Base-by-base conservation (phyloP, 2,797 vertebrate species). In the Sebastes paucispinis region DNA sequence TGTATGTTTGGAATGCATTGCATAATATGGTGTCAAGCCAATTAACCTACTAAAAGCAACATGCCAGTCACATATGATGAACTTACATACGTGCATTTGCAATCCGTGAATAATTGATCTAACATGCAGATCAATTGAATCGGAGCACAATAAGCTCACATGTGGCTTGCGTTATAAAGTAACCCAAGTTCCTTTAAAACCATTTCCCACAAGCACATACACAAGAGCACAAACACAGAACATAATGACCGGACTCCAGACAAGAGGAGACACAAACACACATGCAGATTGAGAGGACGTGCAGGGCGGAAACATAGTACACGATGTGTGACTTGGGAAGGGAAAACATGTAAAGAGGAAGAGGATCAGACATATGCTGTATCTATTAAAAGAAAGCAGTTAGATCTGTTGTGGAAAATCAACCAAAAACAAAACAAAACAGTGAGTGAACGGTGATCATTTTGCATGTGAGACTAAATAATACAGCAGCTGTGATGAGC, bases 41-140 rank as follows among this genome's bases (percentile, higher is more conserved):
- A 75, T 89, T 69, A 18, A 39, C 47, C 59, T 39, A 58, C 62
- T 72, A 82, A 73, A 89, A 91, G 79, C 89, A 87, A 85, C 89
- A 86, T 77, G 82, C 64, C 60, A 72, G 70, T 54, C 77, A 90
- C 18, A n/a, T 82, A 74, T 87, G 80, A 74, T 78, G 14, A 50
- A 70, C 52, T 62, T 64, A 59, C 80, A 90, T 87, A 59, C 84
- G 90, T 89, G 87, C 85, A 73, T 77, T 81, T 83, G 74, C 83
- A 74, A 29, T 79, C 65, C 88, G 79, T 81, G 43, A 85, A 91
- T 89, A 93, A 92, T 93, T 92, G 90, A 94, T 94, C 93, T 6
- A 54, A 80, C 66, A 27, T 73, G 76, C 87, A 82, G 92, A 94
- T 94, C 92, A 94, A 94, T 92, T 91, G 50, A 82, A 74, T 79